These are phyloP conservation scores for Euproctis similis DNA, from an alignment of 2,888 invertebrate genomes.

Conservation along the genomic window DNA sequence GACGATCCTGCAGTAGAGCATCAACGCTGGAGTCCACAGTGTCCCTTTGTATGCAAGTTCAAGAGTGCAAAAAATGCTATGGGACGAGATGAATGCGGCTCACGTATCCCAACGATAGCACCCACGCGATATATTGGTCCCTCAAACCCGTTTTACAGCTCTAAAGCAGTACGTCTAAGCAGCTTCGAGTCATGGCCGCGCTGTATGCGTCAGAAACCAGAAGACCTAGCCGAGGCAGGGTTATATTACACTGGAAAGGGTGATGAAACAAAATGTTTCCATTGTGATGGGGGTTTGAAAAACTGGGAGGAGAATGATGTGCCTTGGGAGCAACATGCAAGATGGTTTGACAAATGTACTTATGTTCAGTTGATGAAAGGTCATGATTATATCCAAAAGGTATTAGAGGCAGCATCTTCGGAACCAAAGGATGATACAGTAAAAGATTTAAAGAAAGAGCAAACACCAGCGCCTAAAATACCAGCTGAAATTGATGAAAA, in stretches of 20 bases:
- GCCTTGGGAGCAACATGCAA: slow-evolving; percentile 96
- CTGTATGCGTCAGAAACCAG: slow-evolving; percentile 85
- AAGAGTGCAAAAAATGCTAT: slow-evolving; percentile 29
- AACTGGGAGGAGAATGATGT: slow-evolving; percentile 95
- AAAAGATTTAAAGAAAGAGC: slow-evolving; percentile 8
- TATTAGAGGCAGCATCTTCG: slow-evolving; percentile 67
- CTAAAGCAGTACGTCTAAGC: slow-evolving; percentile 80
- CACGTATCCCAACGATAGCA: slow-evolving; percentile 32
- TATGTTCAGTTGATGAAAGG: slow-evolving; percentile 89
- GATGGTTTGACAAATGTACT: slow-evolving; percentile 91
- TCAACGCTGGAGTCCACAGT: slow-evolving; percentile 85
- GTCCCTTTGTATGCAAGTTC: slow-evolving; percentile 81
- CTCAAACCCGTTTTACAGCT: slow-evolving; percentile 74
- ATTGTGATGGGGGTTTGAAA: slow-evolving; percentile 94
- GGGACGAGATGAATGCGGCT: slow-evolving; percentile 60
- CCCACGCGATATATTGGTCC: slow-evolving; percentile 69
- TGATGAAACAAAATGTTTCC: slow-evolving; percentile 94
- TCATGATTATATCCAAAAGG: slow-evolving; percentile 82
- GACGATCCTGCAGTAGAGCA: slow-evolving; percentile 90
- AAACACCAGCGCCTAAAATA: neutral
- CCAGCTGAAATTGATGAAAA: slow-evolving; percentile 18
- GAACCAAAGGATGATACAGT: slow-evolving; percentile 25
- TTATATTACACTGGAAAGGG: slow-evolving; percentile 93
- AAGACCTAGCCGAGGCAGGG: slow-evolving; percentile 89
- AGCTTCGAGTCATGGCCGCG: slow-evolving; percentile 89